Evolutionary conservation across 2,113 vertebrate species (phyloP).

Genomic region (Melanerpes formicivorus): DNA sequence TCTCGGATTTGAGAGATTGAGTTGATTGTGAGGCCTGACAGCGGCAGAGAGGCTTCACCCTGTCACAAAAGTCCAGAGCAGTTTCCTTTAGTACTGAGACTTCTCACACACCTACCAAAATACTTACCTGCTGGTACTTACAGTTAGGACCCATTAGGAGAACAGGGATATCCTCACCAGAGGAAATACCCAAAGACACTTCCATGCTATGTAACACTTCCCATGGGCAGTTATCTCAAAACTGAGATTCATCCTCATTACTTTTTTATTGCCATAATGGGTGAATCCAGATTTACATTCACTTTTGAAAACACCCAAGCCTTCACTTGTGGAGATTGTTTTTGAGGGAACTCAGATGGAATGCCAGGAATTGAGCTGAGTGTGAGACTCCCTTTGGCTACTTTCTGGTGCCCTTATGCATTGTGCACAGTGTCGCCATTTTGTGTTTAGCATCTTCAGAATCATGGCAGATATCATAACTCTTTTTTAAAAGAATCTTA

Average conservation of each 20-base stretch:
- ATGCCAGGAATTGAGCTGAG: background rate
- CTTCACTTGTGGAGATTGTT: background rate
- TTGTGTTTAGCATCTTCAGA: background rate
- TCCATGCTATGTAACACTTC: background rate
- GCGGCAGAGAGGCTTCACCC: background rate
- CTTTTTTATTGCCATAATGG: too few species aligned
- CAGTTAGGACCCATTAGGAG: rapidly evolving
- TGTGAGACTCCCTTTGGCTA: background rate
- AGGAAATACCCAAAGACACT: background rate
- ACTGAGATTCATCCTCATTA: background rate
- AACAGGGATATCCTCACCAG: background rate
- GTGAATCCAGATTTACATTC: background rate
- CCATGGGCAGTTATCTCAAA: background rate
- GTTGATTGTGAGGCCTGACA: too few species aligned
- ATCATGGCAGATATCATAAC: background rate
- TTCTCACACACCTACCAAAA: background rate
- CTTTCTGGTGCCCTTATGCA: background rate
- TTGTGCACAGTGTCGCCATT: background rate
- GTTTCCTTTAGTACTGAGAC: background rate
- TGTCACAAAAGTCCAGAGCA: background rate
- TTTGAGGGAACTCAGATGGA: background rate
- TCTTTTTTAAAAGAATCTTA: background rate
- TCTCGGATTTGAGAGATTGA: rapidly evolving
- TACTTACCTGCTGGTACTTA: too few species aligned
- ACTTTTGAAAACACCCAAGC: background rate